Evolutionary conservation across 2,888 invertebrate species (phyloP).

Genomic region (Psylliodes chrysocephalus): DNA sequence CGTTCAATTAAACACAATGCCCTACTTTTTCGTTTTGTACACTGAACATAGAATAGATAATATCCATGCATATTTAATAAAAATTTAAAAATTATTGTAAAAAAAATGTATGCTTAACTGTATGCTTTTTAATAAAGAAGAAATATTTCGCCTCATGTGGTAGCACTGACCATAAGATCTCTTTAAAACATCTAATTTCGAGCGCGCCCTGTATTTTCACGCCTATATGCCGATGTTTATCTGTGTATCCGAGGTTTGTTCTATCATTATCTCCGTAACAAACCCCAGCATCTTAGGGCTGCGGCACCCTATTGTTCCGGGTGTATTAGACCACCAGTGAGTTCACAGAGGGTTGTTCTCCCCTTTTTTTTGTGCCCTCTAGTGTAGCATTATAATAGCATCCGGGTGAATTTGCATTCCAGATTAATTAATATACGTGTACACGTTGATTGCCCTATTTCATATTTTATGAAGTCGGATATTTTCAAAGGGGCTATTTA

Average conservation of each 20-base stretch:
- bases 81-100: too few species aligned
- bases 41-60: too few species aligned
- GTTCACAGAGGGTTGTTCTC: constrained; percentile 57
- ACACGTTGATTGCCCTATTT: constrained; percentile 47
- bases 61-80: too few species aligned
- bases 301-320: constrained; percentile 54
- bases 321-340: constrained; percentile 60
- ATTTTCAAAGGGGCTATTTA: neutral
- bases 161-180: too few species aligned
- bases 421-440: constrained; percentile 58
- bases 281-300: constrained; percentile 56
- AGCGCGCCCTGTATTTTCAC: constrained; percentile 11
- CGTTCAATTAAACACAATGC: too few species aligned
- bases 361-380: constrained; percentile 49
- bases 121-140: too few species aligned
- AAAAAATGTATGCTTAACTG: too few species aligned
- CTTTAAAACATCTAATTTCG: too few species aligned
- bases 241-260: constrained; percentile 47
- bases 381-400: constrained; percentile 57
- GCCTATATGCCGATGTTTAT: constrained; percentile 39
- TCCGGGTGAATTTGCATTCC: constrained; percentile 58
- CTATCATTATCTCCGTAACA: constrained; percentile 56
- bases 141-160: too few species aligned
- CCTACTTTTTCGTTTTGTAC: too few species aligned
- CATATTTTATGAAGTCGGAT: constrained; percentile 38